Percentiles rank a stretch among this genome's conserved stretches.
Conservation (phyloP, 2,113 vertebrate genomes). For the Gymnobelideus leadbeateri region DNA sequence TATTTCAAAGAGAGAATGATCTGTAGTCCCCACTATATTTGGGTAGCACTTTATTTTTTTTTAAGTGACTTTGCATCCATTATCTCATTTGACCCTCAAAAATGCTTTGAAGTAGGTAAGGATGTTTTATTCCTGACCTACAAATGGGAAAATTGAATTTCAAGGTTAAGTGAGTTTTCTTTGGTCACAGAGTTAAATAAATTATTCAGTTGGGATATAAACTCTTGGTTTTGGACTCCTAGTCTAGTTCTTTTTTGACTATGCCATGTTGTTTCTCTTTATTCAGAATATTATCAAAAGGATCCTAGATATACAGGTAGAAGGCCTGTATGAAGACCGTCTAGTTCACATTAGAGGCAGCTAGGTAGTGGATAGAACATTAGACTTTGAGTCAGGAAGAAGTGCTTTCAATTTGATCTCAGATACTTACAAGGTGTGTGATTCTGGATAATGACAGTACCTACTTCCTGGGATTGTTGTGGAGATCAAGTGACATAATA, state of each 20-base stretch:
- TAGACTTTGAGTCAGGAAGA: neutral
- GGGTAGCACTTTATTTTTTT: neutral
- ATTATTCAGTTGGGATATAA: neutral
- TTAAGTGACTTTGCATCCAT: neutral
- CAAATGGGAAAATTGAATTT: slow-evolving; percentile 1
- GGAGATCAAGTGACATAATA: neutral
- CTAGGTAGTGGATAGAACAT: neutral
- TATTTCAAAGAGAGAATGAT: neutral
- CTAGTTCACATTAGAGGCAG: neutral
- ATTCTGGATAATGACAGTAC: neutral
- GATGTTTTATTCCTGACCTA: neutral
- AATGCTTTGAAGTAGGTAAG: neutral
- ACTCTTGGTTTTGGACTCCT: neutral
- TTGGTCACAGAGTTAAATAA: neutral
- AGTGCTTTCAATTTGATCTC: neutral
- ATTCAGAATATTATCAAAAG: neutral
- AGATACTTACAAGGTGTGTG: neutral
- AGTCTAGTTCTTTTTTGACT: neutral
- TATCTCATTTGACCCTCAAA: slow-evolving; percentile 34
- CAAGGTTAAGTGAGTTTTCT: slow-evolving; percentile 10
- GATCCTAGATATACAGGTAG: neutral
- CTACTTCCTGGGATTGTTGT: neutral
- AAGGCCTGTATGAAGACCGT: neutral
- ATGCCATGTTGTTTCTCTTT: neutral
- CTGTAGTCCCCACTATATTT: neutral